Evolutionary conservation across 2,797 vertebrate genomes (phyloP), one percentile per base, ranked within the genome.

Genomic region (Tenualosa ilisha): DNA sequence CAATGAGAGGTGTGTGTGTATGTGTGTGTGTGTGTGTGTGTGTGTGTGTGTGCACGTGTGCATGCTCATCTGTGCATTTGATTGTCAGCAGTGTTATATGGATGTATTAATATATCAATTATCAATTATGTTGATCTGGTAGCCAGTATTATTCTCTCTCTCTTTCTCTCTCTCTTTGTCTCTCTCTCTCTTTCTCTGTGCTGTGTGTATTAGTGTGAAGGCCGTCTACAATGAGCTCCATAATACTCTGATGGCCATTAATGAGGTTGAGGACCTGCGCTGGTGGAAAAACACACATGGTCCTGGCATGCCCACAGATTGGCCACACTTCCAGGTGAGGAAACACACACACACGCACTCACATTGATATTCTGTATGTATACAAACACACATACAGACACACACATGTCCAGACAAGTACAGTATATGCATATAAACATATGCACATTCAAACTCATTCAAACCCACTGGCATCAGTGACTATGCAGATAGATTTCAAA

Each of bases 221-320:
- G 93, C 93, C 0, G 95, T 96, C 37, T 96, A 96, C 87, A 93
- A 91, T 3, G 96, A 97, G 87, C 94, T 97, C 12, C 95, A 96
- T 89, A 94, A 96, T 91, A 95, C 95, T 0, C 93, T 97, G 84
- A 93, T 95, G 92, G 90, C 92, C 89, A 95, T 97, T 75, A 95
- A 94, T 3, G 96, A 96, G 51, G 95, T 96, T 22, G 96, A 97
- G 0, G 97, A 97, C 89, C 93, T 97, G 0, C 96, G 96, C 84
- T 97, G 95, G 96, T 97, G 96, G 96, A 96, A 95, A 85, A 97
- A 96, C 90, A 95, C 93, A 40, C 88, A 95, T 0, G 97, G 97
- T 0, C 96, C 97, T 0, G 96, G 97, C 81, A 97, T 97, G 97
- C 93, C 96, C 72, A 97, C 96, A 4, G 96, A 96, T 90, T 97